Conservation (phyloP, 2,113 vertebrate species). For the Chloropsis hardwickii region DNA sequence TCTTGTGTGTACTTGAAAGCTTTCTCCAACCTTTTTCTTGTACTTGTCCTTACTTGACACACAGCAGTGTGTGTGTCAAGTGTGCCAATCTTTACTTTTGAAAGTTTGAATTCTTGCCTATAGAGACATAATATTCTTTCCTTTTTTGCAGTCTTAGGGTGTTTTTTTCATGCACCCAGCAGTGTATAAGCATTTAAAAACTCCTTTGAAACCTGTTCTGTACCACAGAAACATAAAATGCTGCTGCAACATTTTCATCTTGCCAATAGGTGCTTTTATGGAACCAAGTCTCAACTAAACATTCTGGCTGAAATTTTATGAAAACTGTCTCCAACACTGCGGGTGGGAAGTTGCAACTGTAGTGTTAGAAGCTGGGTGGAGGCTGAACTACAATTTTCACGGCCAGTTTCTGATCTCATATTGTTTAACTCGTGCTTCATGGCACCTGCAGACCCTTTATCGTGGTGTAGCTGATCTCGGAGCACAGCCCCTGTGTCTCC, state of each 20-base stretch:
- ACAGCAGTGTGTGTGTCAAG: too few species aligned
- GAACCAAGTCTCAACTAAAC: background rate
- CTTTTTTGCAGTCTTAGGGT: background rate
- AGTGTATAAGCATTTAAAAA: background rate
- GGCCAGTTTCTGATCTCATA: constrained; percentile 55
- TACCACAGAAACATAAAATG: background rate
- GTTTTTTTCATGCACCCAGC: background rate
- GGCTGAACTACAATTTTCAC: background rate
- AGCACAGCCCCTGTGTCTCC: background rate
- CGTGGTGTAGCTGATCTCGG: background rate
- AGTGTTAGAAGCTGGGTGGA: constrained; percentile 30
- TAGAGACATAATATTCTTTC: background rate
- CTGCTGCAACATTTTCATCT: background rate
- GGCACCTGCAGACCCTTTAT: background rate
- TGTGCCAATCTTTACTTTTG: too few species aligned
- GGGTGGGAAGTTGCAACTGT: constrained; percentile 36
- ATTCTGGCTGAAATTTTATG: background rate
- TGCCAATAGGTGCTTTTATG: background rate
- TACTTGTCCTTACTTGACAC: background rate
- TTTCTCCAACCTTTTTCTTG: background rate
- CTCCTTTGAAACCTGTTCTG: background rate
- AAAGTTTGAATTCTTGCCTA: background rate
- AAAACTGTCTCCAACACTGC: background rate
- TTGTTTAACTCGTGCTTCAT: background rate
- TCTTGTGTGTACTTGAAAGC: background rate